These are phyloP conservation scores for Temnothorax unifasciatus DNA, from an alignment of 2,888 invertebrate genomes.

Conservation along the genomic window DNA sequence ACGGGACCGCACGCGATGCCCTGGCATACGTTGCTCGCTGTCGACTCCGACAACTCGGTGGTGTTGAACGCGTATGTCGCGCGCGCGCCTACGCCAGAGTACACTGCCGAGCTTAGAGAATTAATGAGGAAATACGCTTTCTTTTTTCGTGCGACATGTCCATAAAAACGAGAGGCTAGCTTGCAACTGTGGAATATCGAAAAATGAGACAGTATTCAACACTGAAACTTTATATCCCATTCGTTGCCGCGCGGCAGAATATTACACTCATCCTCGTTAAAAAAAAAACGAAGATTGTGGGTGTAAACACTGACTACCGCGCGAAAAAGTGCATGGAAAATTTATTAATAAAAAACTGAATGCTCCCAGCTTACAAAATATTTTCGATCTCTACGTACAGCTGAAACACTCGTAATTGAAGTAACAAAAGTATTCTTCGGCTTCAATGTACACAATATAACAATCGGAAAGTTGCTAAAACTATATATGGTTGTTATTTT, in stretches of 20 bases:
- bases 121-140: not conserved
- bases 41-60: not conserved
- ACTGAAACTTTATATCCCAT: conserved; percentile 54
- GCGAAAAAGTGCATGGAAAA: not conserved
- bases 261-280: conserved; percentile 50
- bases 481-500: not conserved
- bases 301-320: not conserved
- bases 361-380: not conserved
- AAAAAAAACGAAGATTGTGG: conserved; percentile 24
- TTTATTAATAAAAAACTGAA: conserved; percentile 18
- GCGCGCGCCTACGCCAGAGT: not conserved
- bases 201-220: conserved; percentile 63
- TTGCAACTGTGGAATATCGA: conserved; percentile 55
- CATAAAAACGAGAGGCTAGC: not conserved
- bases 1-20: not conserved
- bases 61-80: not conserved
- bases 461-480: not conserved
- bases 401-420: not conserved
- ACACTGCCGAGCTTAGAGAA: not conserved
- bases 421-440: not conserved
- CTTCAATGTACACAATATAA: not conserved
- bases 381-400: not conserved
- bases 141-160: not conserved
- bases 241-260: conserved; percentile 10
- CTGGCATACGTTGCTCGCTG: not conserved